A percentile compares a stretch with the other conserved stretches of the same genome.
Evolutionary conservation across 1,140 invertebrate genomes (phyloP).

Genomic region (Anastrepha obliqua): DNA sequence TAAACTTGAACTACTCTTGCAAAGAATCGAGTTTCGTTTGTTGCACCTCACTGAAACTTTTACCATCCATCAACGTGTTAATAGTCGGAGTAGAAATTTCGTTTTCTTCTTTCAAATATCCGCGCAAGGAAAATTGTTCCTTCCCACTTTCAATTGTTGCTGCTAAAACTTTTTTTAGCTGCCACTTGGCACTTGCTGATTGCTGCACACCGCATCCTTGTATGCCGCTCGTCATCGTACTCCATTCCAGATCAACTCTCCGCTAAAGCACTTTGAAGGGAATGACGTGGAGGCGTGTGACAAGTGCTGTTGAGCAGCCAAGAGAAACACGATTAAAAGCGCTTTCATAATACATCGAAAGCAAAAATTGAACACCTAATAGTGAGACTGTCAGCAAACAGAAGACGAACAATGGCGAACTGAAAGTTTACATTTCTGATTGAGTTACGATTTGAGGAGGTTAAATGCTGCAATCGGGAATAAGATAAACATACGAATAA

Average conservation of each 20-base stretch:
- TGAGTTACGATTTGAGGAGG: conserved; percentile 18
- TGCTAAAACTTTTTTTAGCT: conserved; percentile 2
- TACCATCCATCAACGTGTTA: too few species aligned
- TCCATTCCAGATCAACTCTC: not conserved
- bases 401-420: not conserved
- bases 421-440: conserved; percentile 31
- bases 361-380: not conserved
- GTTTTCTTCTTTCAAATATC: not conserved
- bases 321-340: conserved; percentile 14
- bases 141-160: conserved; percentile 20
- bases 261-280: not conserved
- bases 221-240: not conserved
- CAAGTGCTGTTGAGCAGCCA: not conserved
- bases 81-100: not conserved
- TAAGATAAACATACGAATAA: too few species aligned
- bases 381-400: not conserved
- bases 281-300: conserved; percentile 8
- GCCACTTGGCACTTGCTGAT: not conserved
- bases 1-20: too few species aligned
- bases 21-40: too few species aligned
- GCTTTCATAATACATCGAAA: not conserved
- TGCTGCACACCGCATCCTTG: not conserved
- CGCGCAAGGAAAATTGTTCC: not conserved
- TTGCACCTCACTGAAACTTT: too few species aligned
- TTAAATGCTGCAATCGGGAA: not conserved